Evolutionary conservation across 2,113 vertebrate genomes (phyloP), one percentile per base, ranked within the genome.

Genomic region (Jaculus jaculus): DNA sequence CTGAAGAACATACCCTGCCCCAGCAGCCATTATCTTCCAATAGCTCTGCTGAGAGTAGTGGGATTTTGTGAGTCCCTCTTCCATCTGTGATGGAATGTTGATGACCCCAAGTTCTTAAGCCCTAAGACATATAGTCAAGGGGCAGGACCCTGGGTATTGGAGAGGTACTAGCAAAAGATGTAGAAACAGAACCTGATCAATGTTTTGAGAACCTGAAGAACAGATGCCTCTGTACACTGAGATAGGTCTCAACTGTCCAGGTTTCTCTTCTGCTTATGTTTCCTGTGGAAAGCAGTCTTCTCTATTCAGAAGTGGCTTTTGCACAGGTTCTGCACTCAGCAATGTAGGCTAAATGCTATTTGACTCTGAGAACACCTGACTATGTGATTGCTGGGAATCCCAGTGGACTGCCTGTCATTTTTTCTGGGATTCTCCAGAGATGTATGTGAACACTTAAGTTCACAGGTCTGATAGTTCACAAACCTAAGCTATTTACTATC

Each of bases 191-290:
- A 47, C 10, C 32, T 79, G 11, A 58, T 54, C 24, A 54, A 20
- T 34, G 32, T 26, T 91, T 65, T 51, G 32, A 80, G 42, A 84
- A 51, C 73, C 30, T 68, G 51, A 79, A 9, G 58, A 39, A 91
- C 20, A 79, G 42, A 79, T 81, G n/a, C 15, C 23, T 65, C 26
- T 32, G 7, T 17, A 39, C 20, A 54, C 30, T 82, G 51, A 58
- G 32, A 21, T 28, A 58, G 34, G 34, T 7, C 18, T 92, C 28
- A 58, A 42, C 34, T 68, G 26, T 34, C 72, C 37, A 61, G 17
- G 5, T 91, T 93, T 91, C 47, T 84, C 51, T 73, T 42, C n/a
- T 75, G 37, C 69, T 74, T 84, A 20, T 28, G 16, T 91, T 81
- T 84, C 60, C 26, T 74, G 65, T 17, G 58, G 74, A 58, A 89